These are phyloP conservation scores for Dipus sagitta DNA, from an alignment of 2,797 vertebrate species.

Conservation along the genomic window DNA sequence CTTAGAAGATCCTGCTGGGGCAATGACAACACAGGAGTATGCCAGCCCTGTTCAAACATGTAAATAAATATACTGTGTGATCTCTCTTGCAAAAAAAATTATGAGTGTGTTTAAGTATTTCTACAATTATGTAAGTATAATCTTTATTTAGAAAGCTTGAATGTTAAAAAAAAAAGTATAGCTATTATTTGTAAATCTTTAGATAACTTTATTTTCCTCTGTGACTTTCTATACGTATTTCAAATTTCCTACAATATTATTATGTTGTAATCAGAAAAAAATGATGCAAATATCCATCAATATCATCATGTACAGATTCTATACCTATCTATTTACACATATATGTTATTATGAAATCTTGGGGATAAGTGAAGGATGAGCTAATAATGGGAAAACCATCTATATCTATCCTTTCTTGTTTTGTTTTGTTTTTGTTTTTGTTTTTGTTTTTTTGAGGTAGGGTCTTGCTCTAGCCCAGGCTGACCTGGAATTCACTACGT, in stretches of 20 bases:
- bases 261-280: conserved; percentile 46
- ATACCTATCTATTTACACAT: neutral
- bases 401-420: too few relatives aligned
- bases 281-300: neutral
- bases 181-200: conserved; percentile 3
- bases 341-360: neutral
- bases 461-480: too few relatives aligned
- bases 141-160: neutral
- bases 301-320: neutral
- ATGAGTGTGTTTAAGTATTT: neutral
- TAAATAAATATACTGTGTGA: neutral
- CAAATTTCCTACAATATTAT: conserved; percentile 16
- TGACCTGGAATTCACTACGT: too few relatives aligned
- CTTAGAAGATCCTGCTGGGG: neutral
- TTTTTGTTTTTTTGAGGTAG: too few relatives aligned
- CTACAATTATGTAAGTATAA: neutral
- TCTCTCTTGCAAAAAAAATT: neutral
- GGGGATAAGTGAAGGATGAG: neutral
- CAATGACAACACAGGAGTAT: conserved; percentile 2
- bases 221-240: neutral
- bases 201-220: conserved; percentile 9
- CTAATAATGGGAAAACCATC: neutral
- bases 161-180: neutral
- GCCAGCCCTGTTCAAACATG: conserved; percentile 10
- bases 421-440: too few relatives aligned